These are phyloP conservation scores for Camelus bactrianus DNA, from an alignment of 2,113 vertebrate species.

Conservation along the genomic window DNA sequence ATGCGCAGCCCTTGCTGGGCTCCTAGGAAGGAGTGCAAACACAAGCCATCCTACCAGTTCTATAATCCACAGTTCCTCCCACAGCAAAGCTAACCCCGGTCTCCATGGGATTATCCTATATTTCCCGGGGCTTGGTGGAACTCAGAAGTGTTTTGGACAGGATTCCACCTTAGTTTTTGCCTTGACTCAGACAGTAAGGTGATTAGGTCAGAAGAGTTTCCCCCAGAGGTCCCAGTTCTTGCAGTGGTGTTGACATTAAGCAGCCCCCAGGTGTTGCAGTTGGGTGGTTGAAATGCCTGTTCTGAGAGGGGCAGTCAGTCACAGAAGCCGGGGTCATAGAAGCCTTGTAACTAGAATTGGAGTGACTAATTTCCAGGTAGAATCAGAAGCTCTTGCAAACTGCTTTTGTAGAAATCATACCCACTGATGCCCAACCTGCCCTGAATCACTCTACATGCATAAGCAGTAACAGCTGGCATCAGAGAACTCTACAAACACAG, in stretches of 20 bases:
- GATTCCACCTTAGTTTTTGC: not conserved
- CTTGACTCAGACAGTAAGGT: not conserved
- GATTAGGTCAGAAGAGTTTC: not conserved
- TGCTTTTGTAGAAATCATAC: slow-evolving; percentile 47
- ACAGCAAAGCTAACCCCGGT: not conserved
- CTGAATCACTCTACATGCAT: slow-evolving; percentile 56
- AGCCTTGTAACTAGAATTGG: not conserved
- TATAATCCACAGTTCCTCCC: not conserved
- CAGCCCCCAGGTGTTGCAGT: not conserved
- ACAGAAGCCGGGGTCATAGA: not conserved
- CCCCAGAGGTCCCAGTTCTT: not conserved
- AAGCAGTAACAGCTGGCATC: slow-evolving; percentile 9
- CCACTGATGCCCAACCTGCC: not conserved
- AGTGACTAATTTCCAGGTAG: slow-evolving; percentile 63
- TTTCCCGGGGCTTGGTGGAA: not conserved
- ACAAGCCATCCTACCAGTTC: not conserved
- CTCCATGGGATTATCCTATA: not conserved
- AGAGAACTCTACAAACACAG: slow-evolving; percentile 25
- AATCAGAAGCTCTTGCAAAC: slow-evolving; percentile 17
- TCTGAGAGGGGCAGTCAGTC: not conserved
- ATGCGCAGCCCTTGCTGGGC: not conserved
- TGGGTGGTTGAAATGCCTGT: not conserved
- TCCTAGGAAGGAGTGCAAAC: not conserved
- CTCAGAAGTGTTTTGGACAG: not conserved
- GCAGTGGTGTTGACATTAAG: not conserved